A percentile compares a stretch with the other conserved stretches of the same genome.
Evolutionary conservation across 2,888 invertebrate genomes (phyloP).

Genomic region (Neria commutata): DNA sequence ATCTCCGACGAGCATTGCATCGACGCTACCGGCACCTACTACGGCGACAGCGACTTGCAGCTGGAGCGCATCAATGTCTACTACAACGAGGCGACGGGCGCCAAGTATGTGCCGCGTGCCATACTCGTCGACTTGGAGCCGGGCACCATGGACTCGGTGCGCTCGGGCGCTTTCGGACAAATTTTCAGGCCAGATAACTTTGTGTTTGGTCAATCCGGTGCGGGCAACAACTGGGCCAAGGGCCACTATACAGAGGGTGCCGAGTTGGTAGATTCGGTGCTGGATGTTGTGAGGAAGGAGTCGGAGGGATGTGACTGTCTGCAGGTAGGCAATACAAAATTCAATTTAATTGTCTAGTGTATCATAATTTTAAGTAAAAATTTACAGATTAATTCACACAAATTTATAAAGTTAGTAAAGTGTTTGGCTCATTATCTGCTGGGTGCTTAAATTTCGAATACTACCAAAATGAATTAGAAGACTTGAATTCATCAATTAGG

Average conservation of each 20-base stretch:
- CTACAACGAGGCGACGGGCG: constrained; percentile 92
- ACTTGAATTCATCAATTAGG: no score
- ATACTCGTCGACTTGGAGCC: constrained; percentile 95
- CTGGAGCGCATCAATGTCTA: constrained; percentile 94
- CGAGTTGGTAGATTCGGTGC: constrained; percentile 82
- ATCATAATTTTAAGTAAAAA: constrained; percentile 49
- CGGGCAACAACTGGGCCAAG: constrained; percentile 88
- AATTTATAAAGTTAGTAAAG: not conserved
- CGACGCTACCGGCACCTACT: constrained; percentile 88
- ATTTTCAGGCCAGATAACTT: constrained; percentile 96
- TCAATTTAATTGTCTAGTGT: no score
- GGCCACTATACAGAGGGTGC: constrained; percentile 95
- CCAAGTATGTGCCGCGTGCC: constrained; percentile 93
- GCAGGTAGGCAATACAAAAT: constrained; percentile 67
- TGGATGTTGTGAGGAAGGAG: constrained; percentile 84
- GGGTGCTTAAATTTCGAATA: no score
- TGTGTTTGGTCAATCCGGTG: constrained; percentile 87
- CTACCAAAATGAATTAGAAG: not conserved
- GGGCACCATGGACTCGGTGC: constrained; percentile 96
- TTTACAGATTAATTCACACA: not conserved
- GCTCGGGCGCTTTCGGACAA: constrained; percentile 92
- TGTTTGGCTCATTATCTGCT: not conserved
- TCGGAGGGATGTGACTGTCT: constrained; percentile 91
- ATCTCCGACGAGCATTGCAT: constrained; percentile 96
- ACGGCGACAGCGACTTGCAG: constrained; percentile 90